A percentile compares a stretch with the other conserved stretches of the same genome.
Conservation (phyloP, 2,113 vertebrate genomes). For the Nettapus auritus region DNA sequence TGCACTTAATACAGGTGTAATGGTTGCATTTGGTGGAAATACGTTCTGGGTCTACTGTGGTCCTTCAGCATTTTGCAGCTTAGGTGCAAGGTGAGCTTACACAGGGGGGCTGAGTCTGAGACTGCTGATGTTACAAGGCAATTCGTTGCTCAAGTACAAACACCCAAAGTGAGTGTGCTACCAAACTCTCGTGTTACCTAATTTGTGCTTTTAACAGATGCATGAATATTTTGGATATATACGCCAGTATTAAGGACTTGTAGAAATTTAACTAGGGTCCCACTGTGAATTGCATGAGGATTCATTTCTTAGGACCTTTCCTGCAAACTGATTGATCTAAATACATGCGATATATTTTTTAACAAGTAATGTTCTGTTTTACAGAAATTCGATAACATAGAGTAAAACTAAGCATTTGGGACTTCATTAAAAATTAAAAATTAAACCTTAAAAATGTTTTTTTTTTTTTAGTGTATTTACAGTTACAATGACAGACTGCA, state of each 20-base stretch:
- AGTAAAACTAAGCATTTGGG: slow-evolving; percentile 25
- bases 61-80: not conserved
- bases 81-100: not conserved
- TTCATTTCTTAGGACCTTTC: not conserved
- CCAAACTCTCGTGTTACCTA: not conserved
- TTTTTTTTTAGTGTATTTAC: slow-evolving; percentile 26
- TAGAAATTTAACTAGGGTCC: not conserved
- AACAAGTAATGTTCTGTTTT: slow-evolving; percentile 42
- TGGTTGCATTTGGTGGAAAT: not conserved
- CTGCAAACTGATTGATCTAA: slow-evolving; percentile 54
- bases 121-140: not conserved
- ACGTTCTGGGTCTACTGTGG: not conserved
- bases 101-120: not conserved
- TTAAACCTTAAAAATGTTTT: not conserved
- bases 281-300: not conserved
- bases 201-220: not conserved
- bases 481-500: slow-evolving; percentile 58
- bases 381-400: slow-evolving; percentile 25
- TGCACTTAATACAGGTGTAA: not conserved
- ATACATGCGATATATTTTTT: not conserved
- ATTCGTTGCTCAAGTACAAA: slow-evolving; percentile 19
- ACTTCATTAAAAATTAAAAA: not conserved
- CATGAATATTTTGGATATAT: not conserved
- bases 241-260: slow-evolving; percentile 58
- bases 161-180: slow-evolving; percentile 11